These are phyloP conservation scores for Thereva unica DNA, from an alignment of 2,888 invertebrate genomes.

Conservation along the genomic window DNA sequence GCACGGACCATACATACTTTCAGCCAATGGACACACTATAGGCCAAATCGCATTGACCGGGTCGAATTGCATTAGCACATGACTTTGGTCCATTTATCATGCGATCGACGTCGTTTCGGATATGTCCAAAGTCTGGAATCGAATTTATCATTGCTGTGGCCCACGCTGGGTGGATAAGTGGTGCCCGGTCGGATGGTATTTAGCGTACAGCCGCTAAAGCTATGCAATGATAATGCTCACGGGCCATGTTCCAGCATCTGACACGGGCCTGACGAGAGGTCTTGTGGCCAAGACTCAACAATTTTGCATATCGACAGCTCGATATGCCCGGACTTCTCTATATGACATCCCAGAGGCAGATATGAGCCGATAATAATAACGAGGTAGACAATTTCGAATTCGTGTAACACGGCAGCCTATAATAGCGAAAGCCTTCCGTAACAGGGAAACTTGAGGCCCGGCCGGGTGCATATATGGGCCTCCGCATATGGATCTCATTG, in stretches of 20 bases:
- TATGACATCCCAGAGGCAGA: constrained; percentile 5
- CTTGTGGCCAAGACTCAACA: neutral
- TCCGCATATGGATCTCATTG: too few relatives aligned
- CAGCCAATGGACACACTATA: neutral
- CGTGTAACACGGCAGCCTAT: constrained; percentile 27
- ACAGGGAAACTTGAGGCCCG: neutral
- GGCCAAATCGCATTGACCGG: constrained; percentile 1
- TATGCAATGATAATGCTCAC: too few relatives aligned
- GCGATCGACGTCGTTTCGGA: constrained; percentile 26
- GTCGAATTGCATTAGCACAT: constrained; percentile 35
- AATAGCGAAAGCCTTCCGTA: constrained; percentile 2
- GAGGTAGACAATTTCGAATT: constrained; percentile 21
- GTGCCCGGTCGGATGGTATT: constrained; percentile 4
- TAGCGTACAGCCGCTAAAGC: too few relatives aligned
- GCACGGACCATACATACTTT: neutral
- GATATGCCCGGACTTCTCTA: neutral
- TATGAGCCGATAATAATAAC: constrained; percentile 13
- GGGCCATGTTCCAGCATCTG: neutral
- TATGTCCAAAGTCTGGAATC: constrained; percentile 32
- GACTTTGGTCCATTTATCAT: constrained; percentile 36
- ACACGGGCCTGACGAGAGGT: constrained; percentile 14
- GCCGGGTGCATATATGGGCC: too few relatives aligned
- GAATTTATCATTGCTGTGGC: constrained; percentile 32
- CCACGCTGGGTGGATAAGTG: constrained; percentile 17
- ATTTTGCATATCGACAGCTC: constrained; percentile 8